Evolutionary conservation across 2,888 invertebrate genomes (phyloP).

Genomic region (Oscheius sp.): DNA sequence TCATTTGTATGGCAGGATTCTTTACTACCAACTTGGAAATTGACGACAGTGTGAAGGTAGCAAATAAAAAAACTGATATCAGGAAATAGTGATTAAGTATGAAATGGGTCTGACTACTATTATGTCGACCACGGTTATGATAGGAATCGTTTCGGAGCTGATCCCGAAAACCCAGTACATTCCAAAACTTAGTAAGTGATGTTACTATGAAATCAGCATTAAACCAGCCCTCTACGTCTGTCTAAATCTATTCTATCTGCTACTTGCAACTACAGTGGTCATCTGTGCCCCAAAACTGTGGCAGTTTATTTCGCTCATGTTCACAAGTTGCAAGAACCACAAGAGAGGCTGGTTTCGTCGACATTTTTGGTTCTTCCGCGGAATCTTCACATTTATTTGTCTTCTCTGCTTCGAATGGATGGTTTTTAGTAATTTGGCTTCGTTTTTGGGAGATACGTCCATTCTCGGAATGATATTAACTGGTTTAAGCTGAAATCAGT

Average conservation of each 20-base stretch:
- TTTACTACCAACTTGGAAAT: conserved; percentile 20
- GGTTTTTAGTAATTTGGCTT: not conserved
- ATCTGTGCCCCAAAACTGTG: conserved; percentile 23
- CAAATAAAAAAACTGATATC: not conserved
- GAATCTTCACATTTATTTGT: conserved; percentile 31
- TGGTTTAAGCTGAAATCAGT: not conserved
- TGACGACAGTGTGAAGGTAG: conserved; percentile 27
- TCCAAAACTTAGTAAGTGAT: conserved; percentile 19
- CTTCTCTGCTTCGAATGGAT: not conserved
- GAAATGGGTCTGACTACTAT: conserved; percentile 30
- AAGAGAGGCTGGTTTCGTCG: conserved; percentile 37
- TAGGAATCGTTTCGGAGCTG: conserved; percentile 11
- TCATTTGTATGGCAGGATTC: conserved; percentile 28
- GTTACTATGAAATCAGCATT: not conserved
- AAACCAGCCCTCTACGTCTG: conserved; percentile 10
- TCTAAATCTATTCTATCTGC: not conserved
- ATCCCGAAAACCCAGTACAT: conserved; percentile 18
- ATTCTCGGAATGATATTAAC: not conserved
- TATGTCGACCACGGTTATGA: conserved; percentile 19
- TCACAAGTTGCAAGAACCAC: conserved; percentile 18
- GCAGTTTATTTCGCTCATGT: conserved; percentile 20
- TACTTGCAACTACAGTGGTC: conserved; percentile 9
- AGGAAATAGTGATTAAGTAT: not conserved
- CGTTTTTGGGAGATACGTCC: not conserved
- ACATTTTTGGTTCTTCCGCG: conserved; percentile 40